These are phyloP conservation scores for Punctoribates punctum DNA, from an alignment of 2,888 invertebrate species.

Conservation along the genomic window DNA sequence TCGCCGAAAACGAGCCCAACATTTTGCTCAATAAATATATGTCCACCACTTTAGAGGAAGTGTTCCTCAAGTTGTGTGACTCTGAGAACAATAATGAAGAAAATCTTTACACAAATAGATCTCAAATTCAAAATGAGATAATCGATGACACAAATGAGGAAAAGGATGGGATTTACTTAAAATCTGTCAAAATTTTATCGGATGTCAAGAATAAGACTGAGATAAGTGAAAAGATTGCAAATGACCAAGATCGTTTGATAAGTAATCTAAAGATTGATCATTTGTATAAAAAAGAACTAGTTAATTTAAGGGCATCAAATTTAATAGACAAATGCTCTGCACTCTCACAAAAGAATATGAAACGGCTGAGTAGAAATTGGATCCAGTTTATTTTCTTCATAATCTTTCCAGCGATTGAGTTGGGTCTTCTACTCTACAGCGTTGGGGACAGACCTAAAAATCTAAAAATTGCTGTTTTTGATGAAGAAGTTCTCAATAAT, in stretches of 20 bases:
- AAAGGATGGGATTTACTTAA: no score
- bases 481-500: background rate
- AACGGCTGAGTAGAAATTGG: slow-evolving; percentile 50
- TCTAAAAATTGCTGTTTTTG: background rate
- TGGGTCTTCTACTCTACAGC: background rate
- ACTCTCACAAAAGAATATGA: slow-evolving; percentile 52
- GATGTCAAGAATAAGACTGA: no score
- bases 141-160: no score
- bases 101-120: no score
- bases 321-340: slow-evolving; percentile 46
- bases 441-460: background rate
- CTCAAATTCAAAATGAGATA: no score
- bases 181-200: no score
- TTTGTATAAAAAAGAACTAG: no score
- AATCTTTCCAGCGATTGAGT: background rate
- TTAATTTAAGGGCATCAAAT: background rate
- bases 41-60: slow-evolving; percentile 1
- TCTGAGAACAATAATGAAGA: slow-evolving; percentile 32
- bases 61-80: slow-evolving; percentile 48
- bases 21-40: slow-evolving; percentile 46
- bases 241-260: background rate
- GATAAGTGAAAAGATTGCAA: no score
- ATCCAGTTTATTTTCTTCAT: background rate
- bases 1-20: slow-evolving; percentile 52
- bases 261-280: no score